Evolutionary conservation across 2,113 vertebrate species (phyloP).

Genomic region (Oncorhynchus tshawytscha): DNA sequence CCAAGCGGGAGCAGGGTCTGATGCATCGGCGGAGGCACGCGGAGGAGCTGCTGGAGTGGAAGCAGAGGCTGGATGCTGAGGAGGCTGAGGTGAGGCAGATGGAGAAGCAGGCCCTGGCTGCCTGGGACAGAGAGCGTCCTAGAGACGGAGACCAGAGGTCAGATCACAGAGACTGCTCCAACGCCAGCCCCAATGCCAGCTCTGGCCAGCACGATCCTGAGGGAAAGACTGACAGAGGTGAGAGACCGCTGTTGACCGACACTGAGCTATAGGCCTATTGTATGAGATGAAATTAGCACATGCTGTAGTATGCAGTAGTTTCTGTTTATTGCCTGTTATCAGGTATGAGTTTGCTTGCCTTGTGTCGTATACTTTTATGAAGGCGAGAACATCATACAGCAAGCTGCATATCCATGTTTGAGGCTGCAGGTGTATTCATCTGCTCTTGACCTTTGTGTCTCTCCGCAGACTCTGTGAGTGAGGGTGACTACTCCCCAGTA

Average conservation of each 20-base stretch:
- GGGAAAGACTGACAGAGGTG: conserved; percentile 58
- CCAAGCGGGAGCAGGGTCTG: conserved; percentile 92
- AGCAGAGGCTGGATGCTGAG: conserved; percentile 86
- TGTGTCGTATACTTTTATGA: too few relatives aligned
- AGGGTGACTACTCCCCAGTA: conserved; percentile 68
- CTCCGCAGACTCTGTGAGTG: conserved; percentile 73
- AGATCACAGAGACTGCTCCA: conserved; percentile 18
- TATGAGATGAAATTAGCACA: too few relatives aligned
- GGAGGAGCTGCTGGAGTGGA: conserved; percentile 91
- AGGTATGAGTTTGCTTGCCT: too few relatives aligned
- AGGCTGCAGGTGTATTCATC: too few relatives aligned
- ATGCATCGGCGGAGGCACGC: conserved; percentile 91
- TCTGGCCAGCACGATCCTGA: conserved; percentile 35
- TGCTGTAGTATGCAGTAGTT: too few relatives aligned
- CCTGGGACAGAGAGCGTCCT: conserved; percentile 80
- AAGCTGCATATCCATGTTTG: neutral
- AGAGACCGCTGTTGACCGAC: neutral
- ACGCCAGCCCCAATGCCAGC: neutral
- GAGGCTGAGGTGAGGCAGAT: conserved; percentile 87
- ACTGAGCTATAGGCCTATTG: too few relatives aligned
- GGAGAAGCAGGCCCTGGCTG: conserved; percentile 89
- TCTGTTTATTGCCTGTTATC: too few relatives aligned
- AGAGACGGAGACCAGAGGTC: neutral
- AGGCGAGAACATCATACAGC: neutral
- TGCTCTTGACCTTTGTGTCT: neutral